Conservation (phyloP, 2,113 vertebrate species). For the Zosterops japonicus region DNA sequence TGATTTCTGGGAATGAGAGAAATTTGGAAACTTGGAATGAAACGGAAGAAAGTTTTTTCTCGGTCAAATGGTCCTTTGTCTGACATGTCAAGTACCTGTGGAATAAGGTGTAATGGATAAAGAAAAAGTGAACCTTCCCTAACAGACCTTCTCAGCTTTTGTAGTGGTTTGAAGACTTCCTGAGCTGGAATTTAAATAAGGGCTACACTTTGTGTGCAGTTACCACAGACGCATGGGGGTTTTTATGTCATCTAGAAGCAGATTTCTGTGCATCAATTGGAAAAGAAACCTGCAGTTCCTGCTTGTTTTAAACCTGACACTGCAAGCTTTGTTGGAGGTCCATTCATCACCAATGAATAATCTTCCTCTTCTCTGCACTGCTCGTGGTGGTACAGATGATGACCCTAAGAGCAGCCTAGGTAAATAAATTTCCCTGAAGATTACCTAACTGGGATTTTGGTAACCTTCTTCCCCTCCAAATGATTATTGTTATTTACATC, state of each 20-base stretch:
- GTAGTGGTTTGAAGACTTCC: neutral
- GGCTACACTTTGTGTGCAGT: neutral
- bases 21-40: neutral
- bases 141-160: neutral
- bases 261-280: neutral
- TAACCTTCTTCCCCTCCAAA: neutral
- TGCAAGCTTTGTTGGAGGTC: neutral
- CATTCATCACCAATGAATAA: neutral
- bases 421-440: neutral
- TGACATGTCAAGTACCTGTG: neutral
- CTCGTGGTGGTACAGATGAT: neutral
- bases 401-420: neutral
- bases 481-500: neutral
- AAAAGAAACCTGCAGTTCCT: neutral
- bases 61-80: neutral
- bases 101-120: neutral
- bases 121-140: neutral
- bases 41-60: neutral
- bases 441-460: neutral
- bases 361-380: neutral
- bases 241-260: neutral
- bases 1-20: neutral
- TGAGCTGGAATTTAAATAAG: neutral
- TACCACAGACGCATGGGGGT: rapidly evolving
- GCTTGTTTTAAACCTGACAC: neutral